Base-by-base conservation (phyloP, 2,888 invertebrate species). In the Tenthredo distinguenda region DNA sequence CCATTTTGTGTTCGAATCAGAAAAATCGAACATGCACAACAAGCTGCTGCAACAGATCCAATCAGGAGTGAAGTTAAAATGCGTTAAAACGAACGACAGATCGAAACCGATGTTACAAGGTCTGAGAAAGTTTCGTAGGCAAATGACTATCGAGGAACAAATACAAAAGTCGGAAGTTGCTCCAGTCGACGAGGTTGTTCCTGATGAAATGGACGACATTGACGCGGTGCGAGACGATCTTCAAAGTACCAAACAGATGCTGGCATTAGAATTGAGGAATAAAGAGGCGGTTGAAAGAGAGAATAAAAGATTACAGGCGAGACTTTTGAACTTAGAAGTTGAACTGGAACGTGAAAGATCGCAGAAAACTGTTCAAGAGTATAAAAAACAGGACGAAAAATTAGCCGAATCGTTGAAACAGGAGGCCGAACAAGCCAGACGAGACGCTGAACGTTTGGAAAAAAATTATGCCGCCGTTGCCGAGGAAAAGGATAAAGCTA, bases 71-170 rank as follows among this genome's bases (percentile, higher is more conserved):
- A 95, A 94, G 89, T 94, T 98, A 89, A 97, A 97, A 91, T 96
- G 96, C 88, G 96, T 96, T 0, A 96, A 96, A 92, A 97, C 97
- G 6, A 98, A 98, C 91, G 98, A 98, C 92, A 96, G 98, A 89
- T 98, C 98, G 92, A 97, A 96, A 94, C 98, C 98, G 2, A 95
- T 97, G 87, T 93, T 98, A 87, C 96, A 96, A 90, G 98, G 98
- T 86, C 94, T 98, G 88, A 95, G 98, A 85, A 98, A 98, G 93
- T 98, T 98, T 94, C 95, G 98, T 85, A 95, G 98, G 90, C 98
- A 98, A 93, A 96, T 98, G 96, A 98, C 98, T 1, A 97, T 98
- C 88, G 98, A 98, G 91, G 98, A 98, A 92, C 97, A 98, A 94
- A 96, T 97, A 74, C 97, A 97, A 89, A 98, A 98, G 92, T 92